Base-by-base conservation (phyloP, 2,888 invertebrate species). In the Cinara cedri region DNA sequence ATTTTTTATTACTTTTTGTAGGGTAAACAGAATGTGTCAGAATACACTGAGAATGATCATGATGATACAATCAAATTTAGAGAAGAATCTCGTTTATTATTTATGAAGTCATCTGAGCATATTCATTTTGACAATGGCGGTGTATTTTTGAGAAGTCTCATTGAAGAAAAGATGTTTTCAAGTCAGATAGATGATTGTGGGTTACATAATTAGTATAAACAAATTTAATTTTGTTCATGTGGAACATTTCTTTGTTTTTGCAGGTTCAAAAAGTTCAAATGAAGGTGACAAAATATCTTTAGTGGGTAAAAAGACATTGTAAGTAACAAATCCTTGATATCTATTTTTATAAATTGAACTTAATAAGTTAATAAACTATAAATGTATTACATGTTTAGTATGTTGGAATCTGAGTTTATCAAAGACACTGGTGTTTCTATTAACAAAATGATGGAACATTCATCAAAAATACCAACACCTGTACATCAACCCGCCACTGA, bases 401-500 rank as follows among this genome's bases (percentile, higher is more conserved):
- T 76, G 76, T 66, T 76, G 57, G 76, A 76, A 34, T 76, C 76
- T 16, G 76, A 76, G 66, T 76, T 76, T 3, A 76, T 76, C 11
- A 76, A 76, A 68, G 76, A 76, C 11, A 76, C 76, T 57, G 76
- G 76, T 68, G 76, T 76, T 76, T 76, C 76, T 11, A 76, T 76
- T 46, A 76, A 76, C 8, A 76, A 76, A 68, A 76, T 76, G 76
- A 76, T 76, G 10, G 76, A 76, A 49, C 76, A 76, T 68, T 68
- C 76, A 16, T 75, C 75, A 10, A 76, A 76, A 57, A 76, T 76
- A 57, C 76, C 76, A 49, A 76, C 76, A 46, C 57, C 57, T 26
- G 57, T 76, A 19, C 26, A 57, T 14, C 76, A 76, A 68, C 24
- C 49, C 19, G 8, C 16, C 13, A 10, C 14, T 21, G 68, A 68